Evolutionary conservation across 2,888 invertebrate genomes (phyloP), one percentile per base, ranked within the genome.

Genomic region (Melangyna quadrimaculata): DNA sequence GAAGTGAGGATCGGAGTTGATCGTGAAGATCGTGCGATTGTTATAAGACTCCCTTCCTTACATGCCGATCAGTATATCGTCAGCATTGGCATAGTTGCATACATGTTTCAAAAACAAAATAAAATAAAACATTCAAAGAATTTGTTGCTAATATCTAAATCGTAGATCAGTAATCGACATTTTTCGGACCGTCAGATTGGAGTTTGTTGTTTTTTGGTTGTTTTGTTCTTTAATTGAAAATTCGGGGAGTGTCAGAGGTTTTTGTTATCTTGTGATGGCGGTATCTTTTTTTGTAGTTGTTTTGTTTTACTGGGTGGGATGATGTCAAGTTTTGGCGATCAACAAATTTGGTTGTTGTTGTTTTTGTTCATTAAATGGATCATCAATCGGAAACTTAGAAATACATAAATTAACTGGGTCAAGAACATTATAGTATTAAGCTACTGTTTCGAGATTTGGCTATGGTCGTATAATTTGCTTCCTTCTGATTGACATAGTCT

Each of bases 31-130:
- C 83, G n/a, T n/a, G 27, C 69, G 55, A 57, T 83, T 65, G 45
- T 14, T 59, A 40, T 51, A 71, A 71, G 75, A 48, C 75, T 84
- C 79, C 75, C 84, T 83, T 73, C 70, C 83, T 84, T 67, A 72
- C 80, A 84, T 84, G 75, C 84, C 80, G 67, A 84, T 84, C 48
- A 17, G 71, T 84, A 84, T 84, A 80, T 80, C 80, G 84, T 80
- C 84, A 80, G 61, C 84, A 55, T 72, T 71, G 71, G 53, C 80
- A 71, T 67, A 72, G 74, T 67, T 79, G 75, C 70, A 78, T 59
- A 72, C 65, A 65, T 71, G 59, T 53, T 43, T 48, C 43, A 19
- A 22, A n/a, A 75, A 29, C 19, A 32, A 35, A 12, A 22, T 29
- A 12, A 22, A 67, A 45, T 14, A 63, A 35, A 45, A 19, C n/a